Conservation (phyloP, 2,888 invertebrate species). For the Habroteleia sp. region DNA sequence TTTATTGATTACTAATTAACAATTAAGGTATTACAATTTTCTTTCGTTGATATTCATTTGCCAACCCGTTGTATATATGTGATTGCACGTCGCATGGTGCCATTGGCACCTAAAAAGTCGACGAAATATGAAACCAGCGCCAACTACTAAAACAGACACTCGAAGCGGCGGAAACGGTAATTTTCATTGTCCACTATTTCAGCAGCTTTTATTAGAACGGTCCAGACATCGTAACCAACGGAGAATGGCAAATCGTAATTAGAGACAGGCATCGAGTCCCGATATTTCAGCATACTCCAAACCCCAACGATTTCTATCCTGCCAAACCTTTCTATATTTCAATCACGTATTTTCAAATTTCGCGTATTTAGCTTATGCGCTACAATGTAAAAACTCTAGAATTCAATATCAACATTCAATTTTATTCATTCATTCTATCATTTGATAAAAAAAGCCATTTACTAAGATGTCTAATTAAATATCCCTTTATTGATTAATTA, state of each 20-base stretch:
- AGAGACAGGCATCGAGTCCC: constrained; percentile 54
- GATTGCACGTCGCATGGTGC: constrained; percentile 62
- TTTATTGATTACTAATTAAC: too few relatives aligned
- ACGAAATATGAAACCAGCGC: constrained; percentile 62
- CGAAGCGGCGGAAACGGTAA: constrained; percentile 58
- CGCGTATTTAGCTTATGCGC: constrained; percentile 42
- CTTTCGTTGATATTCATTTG: constrained; percentile 41
- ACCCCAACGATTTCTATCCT: constrained; percentile 24
- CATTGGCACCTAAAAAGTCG: constrained; percentile 43
- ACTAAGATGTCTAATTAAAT: too few relatives aligned
- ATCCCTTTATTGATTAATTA: too few relatives aligned
- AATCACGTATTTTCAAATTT: constrained; percentile 59
- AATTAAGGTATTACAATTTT: too few relatives aligned
- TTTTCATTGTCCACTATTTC: constrained; percentile 63
- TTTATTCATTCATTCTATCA: constrained; percentile 17
- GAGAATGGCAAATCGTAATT: constrained; percentile 61
- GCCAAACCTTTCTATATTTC: constrained; percentile 54
- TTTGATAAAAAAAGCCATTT: background rate
- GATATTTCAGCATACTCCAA: constrained; percentile 55
- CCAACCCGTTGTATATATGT: constrained; percentile 63
- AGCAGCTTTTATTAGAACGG: constrained; percentile 65
- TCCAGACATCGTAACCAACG: constrained; percentile 58
- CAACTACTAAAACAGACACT: constrained; percentile 52
- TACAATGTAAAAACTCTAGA: constrained; percentile 2
- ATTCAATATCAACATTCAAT: constrained; percentile 18